Percentiles rank a stretch among this genome's conserved stretches.
phyloP scores from a whole-genome alignment of 2,888 invertebrate species.

The Tubulanus polymorphus region DNA sequence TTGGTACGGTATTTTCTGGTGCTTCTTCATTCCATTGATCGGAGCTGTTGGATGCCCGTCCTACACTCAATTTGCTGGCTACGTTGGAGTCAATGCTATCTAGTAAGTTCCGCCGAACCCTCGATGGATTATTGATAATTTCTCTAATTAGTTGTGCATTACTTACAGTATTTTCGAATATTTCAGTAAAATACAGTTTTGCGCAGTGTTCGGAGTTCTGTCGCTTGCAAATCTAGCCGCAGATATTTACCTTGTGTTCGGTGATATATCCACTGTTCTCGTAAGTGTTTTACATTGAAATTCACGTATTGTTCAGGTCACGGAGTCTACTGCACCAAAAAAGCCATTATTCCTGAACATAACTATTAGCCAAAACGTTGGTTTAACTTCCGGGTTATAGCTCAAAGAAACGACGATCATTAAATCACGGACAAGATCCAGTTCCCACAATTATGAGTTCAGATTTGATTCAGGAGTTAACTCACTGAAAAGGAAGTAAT shows the following conservation, averaged over 20 bases:
- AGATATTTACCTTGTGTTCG: slow-evolving; percentile 25
- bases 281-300: slow-evolving; percentile 23
- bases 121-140: neutral
- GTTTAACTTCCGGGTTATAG: no score
- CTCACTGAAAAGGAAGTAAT: no score
- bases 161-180: no score
- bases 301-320: no score
- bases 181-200: slow-evolving; percentile 34
- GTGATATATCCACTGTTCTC: slow-evolving; percentile 27
- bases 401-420: no score
- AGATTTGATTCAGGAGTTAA: no score
- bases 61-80: slow-evolving; percentile 41
- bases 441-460: no score
- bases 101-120: slow-evolving; percentile 27
- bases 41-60: slow-evolving; percentile 33
- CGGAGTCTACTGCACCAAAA: no score
- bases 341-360: no score
- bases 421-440: no score
- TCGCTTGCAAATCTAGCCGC: slow-evolving; percentile 25
- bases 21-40: slow-evolving; percentile 23
- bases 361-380: no score
- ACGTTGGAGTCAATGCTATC: slow-evolving; percentile 32
- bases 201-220: slow-evolving; percentile 25
- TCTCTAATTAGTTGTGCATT: no score
- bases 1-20: slow-evolving; percentile 41